Conservation (phyloP, 2,888 invertebrate genomes). For the Xylota segnis region DNA sequence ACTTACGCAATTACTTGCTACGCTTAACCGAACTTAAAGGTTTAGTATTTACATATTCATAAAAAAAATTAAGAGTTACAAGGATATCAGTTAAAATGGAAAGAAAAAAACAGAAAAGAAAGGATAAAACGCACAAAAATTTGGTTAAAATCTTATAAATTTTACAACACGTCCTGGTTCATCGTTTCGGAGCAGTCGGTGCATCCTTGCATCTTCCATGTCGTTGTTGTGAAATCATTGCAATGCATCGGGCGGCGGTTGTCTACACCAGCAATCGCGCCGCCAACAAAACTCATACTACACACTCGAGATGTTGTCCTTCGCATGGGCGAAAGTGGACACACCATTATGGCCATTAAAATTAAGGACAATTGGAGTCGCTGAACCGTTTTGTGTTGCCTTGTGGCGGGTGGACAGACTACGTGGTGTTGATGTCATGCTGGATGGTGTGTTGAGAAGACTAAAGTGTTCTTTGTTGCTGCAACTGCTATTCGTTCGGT, state of each 20-base stretch:
- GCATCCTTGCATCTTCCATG: slow-evolving; percentile 9
- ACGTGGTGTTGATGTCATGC: slow-evolving; percentile 45
- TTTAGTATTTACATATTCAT: slow-evolving; percentile 32
- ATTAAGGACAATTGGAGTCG: slow-evolving; percentile 47
- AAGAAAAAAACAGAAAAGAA: background rate
- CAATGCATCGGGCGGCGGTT: slow-evolving; percentile 61
- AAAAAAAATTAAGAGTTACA: slow-evolving; percentile 1
- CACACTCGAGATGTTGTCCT: slow-evolving; percentile 75
- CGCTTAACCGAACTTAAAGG: slow-evolving; percentile 24
- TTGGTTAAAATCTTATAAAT: slow-evolving; percentile 11
- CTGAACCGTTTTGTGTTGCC: slow-evolving; percentile 28
- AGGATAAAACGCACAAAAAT: background rate
- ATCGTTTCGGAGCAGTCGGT: slow-evolving; percentile 14
- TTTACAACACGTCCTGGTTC: slow-evolving; percentile 13
- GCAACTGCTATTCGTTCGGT: slow-evolving; percentile 80
- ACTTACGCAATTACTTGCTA: slow-evolving; percentile 5
- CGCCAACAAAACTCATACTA: slow-evolving; percentile 76
- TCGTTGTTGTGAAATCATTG: slow-evolving; percentile 54
- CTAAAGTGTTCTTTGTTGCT: slow-evolving; percentile 80
- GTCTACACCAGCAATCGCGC: slow-evolving; percentile 72
- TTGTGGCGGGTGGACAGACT: slow-evolving; percentile 52
- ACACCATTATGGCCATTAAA: slow-evolving; percentile 52
- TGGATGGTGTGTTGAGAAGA: slow-evolving; percentile 77
- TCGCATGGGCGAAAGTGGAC: slow-evolving; percentile 57
- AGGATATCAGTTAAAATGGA: background rate